phyloP scores from a whole-genome alignment of 2,797 vertebrate species.

The Pyrocephalus nanus region DNA sequence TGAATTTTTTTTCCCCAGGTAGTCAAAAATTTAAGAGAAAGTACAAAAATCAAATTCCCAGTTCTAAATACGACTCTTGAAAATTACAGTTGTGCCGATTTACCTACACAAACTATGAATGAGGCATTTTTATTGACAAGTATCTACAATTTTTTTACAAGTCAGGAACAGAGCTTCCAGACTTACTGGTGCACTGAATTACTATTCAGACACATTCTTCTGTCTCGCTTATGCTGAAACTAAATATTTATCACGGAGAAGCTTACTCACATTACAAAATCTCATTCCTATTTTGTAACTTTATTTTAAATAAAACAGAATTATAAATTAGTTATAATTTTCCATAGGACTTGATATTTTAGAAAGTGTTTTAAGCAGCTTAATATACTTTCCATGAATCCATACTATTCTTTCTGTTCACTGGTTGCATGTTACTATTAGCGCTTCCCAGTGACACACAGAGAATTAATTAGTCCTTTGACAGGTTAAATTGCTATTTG shows the following conservation, averaged over 20 bases:
- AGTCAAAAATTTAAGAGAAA: constrained; percentile 6
- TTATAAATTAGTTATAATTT: not conserved
- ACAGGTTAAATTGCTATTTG: not conserved
- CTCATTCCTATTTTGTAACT: not conserved
- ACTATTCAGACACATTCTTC: not conserved
- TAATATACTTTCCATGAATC: not conserved
- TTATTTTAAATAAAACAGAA: not conserved
- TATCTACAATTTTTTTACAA: not conserved
- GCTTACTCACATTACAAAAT: not conserved
- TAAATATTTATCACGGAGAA: not conserved
- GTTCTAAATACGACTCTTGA: not conserved
- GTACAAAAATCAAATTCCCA: constrained; percentile 22
- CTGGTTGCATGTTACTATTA: not conserved
- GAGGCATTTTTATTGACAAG: not conserved
- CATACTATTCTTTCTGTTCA: not conserved
- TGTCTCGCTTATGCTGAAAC: not conserved
- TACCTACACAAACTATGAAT: not conserved
- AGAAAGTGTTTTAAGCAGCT: not conserved
- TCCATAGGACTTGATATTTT: not conserved
- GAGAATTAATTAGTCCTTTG: not conserved
- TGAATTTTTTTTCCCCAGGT: not conserved
- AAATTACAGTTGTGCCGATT: not conserved
- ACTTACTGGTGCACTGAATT: not conserved
- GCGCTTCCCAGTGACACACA: not conserved
- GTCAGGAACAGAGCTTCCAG: not conserved